Conservation (phyloP, 2,888 invertebrate species). For the Agonum fuliginosum region DNA sequence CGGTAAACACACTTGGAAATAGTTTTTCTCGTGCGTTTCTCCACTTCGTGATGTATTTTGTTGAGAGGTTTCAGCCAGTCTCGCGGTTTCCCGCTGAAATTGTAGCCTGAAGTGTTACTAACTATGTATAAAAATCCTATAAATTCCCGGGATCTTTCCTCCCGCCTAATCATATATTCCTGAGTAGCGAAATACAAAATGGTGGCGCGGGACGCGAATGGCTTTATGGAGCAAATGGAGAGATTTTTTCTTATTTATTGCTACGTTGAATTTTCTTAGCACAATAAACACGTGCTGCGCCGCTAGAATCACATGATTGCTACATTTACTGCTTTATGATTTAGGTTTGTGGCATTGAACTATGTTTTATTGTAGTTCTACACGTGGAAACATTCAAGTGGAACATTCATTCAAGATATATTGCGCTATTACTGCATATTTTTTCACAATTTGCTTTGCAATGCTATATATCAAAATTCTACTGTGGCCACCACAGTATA, state of each 20-base stretch:
- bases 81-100: slow-evolving; percentile 16
- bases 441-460: too few relatives aligned
- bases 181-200: slow-evolving; percentile 24
- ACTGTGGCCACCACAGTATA: too few relatives aligned
- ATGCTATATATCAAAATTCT: too few relatives aligned
- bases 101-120: slow-evolving; percentile 34
- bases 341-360: too few relatives aligned
- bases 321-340: too few relatives aligned
- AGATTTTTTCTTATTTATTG: slow-evolving; percentile 4
- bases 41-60: slow-evolving; percentile 28
- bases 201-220: too few relatives aligned
- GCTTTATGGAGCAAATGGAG: slow-evolving; percentile 2
- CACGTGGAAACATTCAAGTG: too few relatives aligned
- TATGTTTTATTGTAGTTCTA: too few relatives aligned
- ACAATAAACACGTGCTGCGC: background rate
- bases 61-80: slow-evolving; percentile 23
- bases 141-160: slow-evolving; percentile 26
- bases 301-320: too few relatives aligned
- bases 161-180: slow-evolving; percentile 39
- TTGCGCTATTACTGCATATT: too few relatives aligned
- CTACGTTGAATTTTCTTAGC: background rate
- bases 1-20: slow-evolving; percentile 31
- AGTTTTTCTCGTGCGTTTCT: slow-evolving; percentile 25
- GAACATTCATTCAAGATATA: too few relatives aligned
- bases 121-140: slow-evolving; percentile 37